A percentile compares a stretch with the other conserved stretches of the same genome.
phyloP scores from a whole-genome alignment of 1,140 invertebrate species.

The Aleiodes sp. region DNA sequence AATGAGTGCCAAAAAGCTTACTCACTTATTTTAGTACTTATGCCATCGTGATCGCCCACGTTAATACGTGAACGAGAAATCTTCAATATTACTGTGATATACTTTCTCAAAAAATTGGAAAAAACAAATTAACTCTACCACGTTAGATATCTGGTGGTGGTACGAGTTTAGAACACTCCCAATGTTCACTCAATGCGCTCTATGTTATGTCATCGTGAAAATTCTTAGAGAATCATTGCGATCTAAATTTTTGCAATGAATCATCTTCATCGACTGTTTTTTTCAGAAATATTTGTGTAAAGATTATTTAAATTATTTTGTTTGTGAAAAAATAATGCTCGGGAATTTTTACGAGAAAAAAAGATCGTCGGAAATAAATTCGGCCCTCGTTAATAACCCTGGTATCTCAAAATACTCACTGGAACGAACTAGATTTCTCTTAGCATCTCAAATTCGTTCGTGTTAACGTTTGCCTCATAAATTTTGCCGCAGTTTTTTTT shows the following conservation, averaged over 20 bases:
- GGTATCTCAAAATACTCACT: conserved; percentile 18
- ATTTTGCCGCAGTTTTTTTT: no score
- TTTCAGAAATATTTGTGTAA: no score
- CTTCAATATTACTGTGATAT: conserved; percentile 13
- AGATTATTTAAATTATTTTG: no score
- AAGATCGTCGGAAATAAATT: conserved; percentile 10
- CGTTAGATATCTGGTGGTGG: background rate
- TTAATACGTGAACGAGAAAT: conserved; percentile 3
- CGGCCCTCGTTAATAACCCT: background rate
- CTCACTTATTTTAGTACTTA: conserved; percentile 40
- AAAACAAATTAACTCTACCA: no score
- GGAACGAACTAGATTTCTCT: background rate
- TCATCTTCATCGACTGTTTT: no score
- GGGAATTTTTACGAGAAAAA: no score
- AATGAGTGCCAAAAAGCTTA: conserved; percentile 33
- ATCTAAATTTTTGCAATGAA: background rate
- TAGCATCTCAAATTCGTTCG: background rate
- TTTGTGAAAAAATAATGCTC: background rate
- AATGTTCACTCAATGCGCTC: background rate
- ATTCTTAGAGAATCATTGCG: background rate
- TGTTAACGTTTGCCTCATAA: background rate
- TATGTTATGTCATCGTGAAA: background rate
- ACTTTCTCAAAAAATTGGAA: conserved; percentile 19
- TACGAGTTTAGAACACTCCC: background rate
- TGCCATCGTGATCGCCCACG: conserved; percentile 36